These are phyloP conservation scores for Criorhina ranunculi DNA, from an alignment of 2,888 invertebrate genomes.

Conservation along the genomic window DNA sequence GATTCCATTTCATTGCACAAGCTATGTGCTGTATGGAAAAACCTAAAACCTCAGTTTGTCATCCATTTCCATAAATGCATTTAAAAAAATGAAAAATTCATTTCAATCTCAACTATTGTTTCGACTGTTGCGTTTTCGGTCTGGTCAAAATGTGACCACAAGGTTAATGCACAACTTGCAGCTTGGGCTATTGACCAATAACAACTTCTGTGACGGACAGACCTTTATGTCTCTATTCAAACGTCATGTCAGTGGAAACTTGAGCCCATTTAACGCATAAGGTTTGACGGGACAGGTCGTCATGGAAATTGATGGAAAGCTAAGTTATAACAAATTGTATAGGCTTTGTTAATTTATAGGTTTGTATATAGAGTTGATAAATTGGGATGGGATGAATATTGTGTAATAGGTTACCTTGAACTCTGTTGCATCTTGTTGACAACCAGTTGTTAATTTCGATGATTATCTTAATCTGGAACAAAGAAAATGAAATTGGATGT, in stretches of 20 bases:
- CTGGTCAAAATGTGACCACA: slow-evolving; percentile 31
- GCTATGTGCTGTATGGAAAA: not conserved
- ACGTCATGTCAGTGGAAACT: slow-evolving; percentile 40
- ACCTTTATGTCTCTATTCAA: slow-evolving; percentile 37
- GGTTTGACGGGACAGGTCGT: not conserved
- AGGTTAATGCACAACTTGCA: slow-evolving; percentile 36
- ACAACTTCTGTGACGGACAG: slow-evolving; percentile 27
- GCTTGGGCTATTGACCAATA: slow-evolving; percentile 31
- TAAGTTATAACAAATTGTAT: not conserved
- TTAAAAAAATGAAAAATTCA: slow-evolving; percentile 9
- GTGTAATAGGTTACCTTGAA: slow-evolving; percentile 6
- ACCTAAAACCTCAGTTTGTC: not conserved
- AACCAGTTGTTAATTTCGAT: not conserved
- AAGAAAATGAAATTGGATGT: not conserved
- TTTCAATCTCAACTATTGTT: slow-evolving; percentile 20
- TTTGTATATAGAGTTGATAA: not conserved
- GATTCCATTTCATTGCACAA: slow-evolving; percentile 16
- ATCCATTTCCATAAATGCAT: slow-evolving; percentile 30
- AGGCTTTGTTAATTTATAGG: not conserved
- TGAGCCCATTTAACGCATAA: slow-evolving; percentile 38
- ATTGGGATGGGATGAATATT: not conserved
- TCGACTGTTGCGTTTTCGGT: slow-evolving; percentile 19
- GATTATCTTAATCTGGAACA: not conserved
- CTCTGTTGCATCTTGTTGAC: slow-evolving; percentile 25
- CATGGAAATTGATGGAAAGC: slow-evolving; percentile 14